Evolutionary conservation across 1,140 invertebrate genomes (phyloP), one percentile per base, ranked within the genome.

Genomic region (Cotesia vestalis): DNA sequence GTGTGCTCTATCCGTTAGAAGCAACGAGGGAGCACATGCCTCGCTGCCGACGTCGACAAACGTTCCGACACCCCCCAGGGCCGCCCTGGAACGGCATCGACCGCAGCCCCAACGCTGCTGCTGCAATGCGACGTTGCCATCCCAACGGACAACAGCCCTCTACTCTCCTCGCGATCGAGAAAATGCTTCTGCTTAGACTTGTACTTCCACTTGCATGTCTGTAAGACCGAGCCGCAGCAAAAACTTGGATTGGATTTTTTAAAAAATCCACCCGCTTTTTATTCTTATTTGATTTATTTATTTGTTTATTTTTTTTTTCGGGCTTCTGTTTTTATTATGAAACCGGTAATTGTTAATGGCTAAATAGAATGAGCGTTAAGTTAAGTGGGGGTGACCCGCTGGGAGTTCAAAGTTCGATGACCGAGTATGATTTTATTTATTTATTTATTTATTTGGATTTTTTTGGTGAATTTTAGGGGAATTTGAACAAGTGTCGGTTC

Each of bases 51-150:
- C 17, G 17, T 55, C 53, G 17, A 55, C 53, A 12, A 55, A 20
- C 69, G 74, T 57, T 20, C 66, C 74, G 46, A 75, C 70, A 59
- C 67, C 73, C 76, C 70, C 68, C 75, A 75, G 8, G 40, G 40
- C 40, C 40, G 77, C 75, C 79, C 67, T 75, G 74, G 77, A 76
- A 74, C 81, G 85, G 81, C 84, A 87, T 86, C 84, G 85, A 86
- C 85, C 85, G 85, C 85, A 85, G 79, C 80, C 82, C 83, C 81
- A 81, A 82, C 84, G 84, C 85, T 86, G 85, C 85, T 84, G 85
- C 85, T 86, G 85, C 85, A 87, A 85, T 86, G 85, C 85, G 85
- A 87, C 85, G 85, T 87, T 86, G 84, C 85, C 84, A 87, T 86
- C 85, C 83, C 85, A 86, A 86, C 85, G 83, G 83, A 75, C 84